phyloP scores from a whole-genome alignment of 1,140 invertebrate species.

The Watersipora subatra region DNA sequence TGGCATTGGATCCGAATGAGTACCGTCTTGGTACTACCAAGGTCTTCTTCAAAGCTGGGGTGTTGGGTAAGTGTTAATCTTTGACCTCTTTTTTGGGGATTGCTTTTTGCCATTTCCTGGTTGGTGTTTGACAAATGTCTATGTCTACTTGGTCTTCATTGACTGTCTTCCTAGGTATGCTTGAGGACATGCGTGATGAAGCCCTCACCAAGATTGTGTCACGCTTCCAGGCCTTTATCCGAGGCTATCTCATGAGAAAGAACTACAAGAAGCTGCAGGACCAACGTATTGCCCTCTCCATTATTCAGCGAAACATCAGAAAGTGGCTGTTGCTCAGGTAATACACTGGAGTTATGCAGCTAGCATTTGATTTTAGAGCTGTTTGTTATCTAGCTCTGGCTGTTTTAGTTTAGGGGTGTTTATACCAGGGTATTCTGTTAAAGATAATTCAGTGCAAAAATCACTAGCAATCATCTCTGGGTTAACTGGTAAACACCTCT shows the following conservation, averaged over 20 bases:
- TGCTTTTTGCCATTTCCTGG: too few species aligned
- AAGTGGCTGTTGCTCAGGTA: constrained; percentile 75
- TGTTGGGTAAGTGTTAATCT: constrained; percentile 88
- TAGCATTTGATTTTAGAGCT: too few species aligned
- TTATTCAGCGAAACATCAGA: constrained; percentile 92
- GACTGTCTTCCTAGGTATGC: constrained; percentile 50
- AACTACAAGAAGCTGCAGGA: constrained; percentile 95
- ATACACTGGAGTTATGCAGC: too few species aligned
- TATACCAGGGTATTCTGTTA: too few species aligned
- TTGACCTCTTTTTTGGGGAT: too few species aligned
- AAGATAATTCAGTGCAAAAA: too few species aligned
- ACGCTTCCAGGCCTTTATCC: constrained; percentile 91
- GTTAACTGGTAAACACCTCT: too few species aligned
- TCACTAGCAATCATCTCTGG: too few species aligned
- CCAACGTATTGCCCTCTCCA: constrained; percentile 84
- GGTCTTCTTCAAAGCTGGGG: constrained; percentile 99
- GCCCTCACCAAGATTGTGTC: constrained; percentile 93
- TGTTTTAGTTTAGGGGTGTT: too few species aligned
- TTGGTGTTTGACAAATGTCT: too few species aligned
- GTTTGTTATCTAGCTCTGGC: too few species aligned
- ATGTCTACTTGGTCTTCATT: too few species aligned
- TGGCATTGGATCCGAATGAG: constrained; percentile 67
- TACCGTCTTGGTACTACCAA: constrained; percentile 93
- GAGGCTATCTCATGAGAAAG: constrained; percentile 68
- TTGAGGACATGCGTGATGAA: constrained; percentile 99